Conservation (phyloP, 2,888 invertebrate genomes). For the Amphiduros pacificus region DNA sequence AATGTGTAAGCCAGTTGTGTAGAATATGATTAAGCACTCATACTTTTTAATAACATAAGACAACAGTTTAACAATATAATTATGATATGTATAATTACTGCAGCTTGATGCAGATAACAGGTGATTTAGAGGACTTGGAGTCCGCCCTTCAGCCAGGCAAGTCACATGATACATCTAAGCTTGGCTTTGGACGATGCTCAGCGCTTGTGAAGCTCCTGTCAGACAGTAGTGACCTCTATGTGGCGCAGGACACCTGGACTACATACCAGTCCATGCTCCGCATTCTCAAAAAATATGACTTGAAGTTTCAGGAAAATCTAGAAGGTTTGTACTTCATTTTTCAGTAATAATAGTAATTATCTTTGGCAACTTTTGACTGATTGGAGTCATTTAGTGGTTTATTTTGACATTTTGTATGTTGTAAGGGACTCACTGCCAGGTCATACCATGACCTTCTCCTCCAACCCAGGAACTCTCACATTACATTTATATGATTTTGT, state of each 20-base stretch:
- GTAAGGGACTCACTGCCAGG: constrained; percentile 64
- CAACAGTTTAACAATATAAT: not conserved
- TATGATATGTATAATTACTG: constrained; percentile 1
- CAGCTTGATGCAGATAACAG: constrained; percentile 74
- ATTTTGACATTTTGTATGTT: no score
- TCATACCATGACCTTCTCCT: constrained; percentile 74
- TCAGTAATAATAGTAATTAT: no score
- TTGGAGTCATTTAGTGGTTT: no score
- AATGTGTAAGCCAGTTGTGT: not conserved
- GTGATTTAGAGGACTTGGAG: constrained; percentile 75
- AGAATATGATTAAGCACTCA: no score
- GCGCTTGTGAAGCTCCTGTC: constrained; percentile 70
- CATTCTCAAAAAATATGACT: constrained; percentile 80
- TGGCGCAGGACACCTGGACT: constrained; percentile 81
- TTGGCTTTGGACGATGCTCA: constrained; percentile 66
- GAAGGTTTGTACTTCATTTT: no score
- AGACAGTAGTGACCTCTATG: constrained; percentile 66
- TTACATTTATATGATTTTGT: no score
- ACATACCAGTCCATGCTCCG: constrained; percentile 81
- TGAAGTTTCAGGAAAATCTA: no score
- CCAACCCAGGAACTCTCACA: constrained; percentile 77
- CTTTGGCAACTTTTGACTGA: no score
- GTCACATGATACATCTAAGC: constrained; percentile 14
- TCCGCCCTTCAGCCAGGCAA: constrained; percentile 45
- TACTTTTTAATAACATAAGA: not conserved